phyloP scores from a whole-genome alignment of 2,113 vertebrate genomes.

The Oreochromis aureus region DNA sequence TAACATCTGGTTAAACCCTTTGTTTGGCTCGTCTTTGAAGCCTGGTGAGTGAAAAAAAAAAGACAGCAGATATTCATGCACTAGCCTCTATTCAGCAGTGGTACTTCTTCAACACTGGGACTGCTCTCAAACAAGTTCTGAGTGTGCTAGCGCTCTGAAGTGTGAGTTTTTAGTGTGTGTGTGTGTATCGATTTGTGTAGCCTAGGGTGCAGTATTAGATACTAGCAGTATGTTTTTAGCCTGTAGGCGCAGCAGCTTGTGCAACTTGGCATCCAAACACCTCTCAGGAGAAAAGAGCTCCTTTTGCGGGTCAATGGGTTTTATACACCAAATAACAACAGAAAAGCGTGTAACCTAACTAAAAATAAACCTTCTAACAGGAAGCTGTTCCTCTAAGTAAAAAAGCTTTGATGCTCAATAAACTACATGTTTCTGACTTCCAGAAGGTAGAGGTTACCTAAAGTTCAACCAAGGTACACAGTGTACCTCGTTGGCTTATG shows the following conservation, averaged over 20 bases:
- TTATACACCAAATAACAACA: constrained; percentile 11
- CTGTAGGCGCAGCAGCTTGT: constrained; percentile 32
- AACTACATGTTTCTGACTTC: neutral
- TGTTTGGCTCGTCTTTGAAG: neutral
- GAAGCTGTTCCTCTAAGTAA: neutral
- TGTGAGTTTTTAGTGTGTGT: neutral
- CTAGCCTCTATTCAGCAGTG: neutral
- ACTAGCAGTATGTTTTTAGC: constrained; percentile 26
- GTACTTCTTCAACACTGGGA: neutral
- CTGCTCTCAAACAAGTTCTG: neutral
- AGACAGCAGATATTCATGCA: neutral
- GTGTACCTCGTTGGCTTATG: neutral
- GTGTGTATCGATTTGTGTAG: constrained; percentile 20
- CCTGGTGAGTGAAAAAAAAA: neutral
- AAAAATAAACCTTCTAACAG: constrained; percentile 41
- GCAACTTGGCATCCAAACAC: constrained; percentile 40
- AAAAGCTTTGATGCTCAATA: neutral
- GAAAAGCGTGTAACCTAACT: constrained; percentile 32
- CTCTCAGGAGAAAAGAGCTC: constrained; percentile 37
- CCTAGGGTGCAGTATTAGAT: constrained; percentile 21
- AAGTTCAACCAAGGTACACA: neutral
- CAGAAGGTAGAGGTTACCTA: neutral
- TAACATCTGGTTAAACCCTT: neutral
- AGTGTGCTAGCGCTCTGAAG: neutral
- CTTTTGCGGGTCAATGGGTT: constrained; percentile 52